Percentiles rank a stretch among this genome's conserved stretches.
Conservation (phyloP, 2,113 vertebrate genomes). For the Sminthopsis crassicaudata region DNA sequence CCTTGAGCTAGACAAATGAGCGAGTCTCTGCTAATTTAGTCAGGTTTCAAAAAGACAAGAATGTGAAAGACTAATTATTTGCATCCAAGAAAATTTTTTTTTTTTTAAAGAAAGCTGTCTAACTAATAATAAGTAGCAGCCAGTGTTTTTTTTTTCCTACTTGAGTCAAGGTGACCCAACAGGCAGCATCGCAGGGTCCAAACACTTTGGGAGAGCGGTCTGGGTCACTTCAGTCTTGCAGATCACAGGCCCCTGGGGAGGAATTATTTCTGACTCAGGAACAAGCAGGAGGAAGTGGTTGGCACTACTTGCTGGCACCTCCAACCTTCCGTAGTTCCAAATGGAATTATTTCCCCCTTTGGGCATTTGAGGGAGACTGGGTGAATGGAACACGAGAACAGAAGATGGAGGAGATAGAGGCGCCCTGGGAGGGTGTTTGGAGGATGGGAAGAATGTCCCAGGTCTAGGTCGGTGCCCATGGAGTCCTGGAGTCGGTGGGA, state of each 20-base stretch:
- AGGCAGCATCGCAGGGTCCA: neutral
- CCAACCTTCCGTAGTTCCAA: neutral
- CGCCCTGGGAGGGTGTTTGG: neutral
- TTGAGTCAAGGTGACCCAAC: neutral
- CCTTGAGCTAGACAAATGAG: neutral
- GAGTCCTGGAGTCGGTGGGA: neutral
- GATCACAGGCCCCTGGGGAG: neutral
- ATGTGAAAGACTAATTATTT: neutral
- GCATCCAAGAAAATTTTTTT: too few relatives aligned
- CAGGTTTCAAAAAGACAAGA: neutral
- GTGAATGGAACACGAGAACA: neutral
- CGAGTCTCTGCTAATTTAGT: neutral
- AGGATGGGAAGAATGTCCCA: too few relatives aligned
- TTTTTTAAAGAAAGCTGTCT: neutral
- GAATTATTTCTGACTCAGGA: neutral
- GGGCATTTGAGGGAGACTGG: neutral
- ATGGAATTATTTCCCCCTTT: neutral
- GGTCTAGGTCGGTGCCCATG: neutral
- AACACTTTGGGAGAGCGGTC: neutral
- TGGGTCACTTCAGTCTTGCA: neutral
- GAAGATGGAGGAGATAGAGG: neutral
- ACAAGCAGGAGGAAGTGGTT: neutral
- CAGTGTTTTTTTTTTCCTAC: neutral
- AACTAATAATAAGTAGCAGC: neutral
- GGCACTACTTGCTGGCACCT: neutral